A percentile compares a stretch with the other conserved stretches of the same genome.
Evolutionary conservation across 2,888 invertebrate species (phyloP).

Genomic region (Pseudeuparius sepicola): DNA sequence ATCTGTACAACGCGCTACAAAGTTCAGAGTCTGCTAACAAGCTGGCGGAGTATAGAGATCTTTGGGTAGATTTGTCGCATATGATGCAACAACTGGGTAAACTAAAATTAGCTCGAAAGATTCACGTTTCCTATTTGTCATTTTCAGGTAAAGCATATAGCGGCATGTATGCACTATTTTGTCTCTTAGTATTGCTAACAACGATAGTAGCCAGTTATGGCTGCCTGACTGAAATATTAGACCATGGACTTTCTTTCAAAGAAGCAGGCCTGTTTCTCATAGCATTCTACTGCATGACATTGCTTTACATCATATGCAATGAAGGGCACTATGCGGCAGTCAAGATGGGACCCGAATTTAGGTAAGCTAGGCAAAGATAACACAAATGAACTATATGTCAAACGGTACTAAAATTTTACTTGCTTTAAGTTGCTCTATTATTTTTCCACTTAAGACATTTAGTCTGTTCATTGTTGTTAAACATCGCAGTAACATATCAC

Average conservation of each 20-base stretch:
- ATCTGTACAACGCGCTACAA: conserved; percentile 53
- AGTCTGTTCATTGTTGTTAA: no score
- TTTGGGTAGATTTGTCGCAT: conserved; percentile 57
- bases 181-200: conserved; percentile 61
- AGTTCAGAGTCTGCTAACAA: conserved; percentile 53
- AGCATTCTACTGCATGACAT: conserved; percentile 59
- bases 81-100: conserved; percentile 70
- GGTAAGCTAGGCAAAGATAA: no score
- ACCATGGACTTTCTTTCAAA: conserved; percentile 61
- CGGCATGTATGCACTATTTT: conserved; percentile 68
- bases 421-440: no score
- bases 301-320: conserved; percentile 63
- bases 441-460: no score
- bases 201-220: conserved; percentile 65
- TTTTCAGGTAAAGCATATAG: conserved; percentile 55
- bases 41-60: conserved; percentile 55
- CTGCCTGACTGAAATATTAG: conserved; percentile 59
- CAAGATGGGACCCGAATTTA: conserved; percentile 44
- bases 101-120: conserved; percentile 1
- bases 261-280: conserved; percentile 62
- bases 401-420: no score
- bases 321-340: conserved; percentile 49
- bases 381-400: no score
- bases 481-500: no score
- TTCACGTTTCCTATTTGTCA: conserved; percentile 4